phyloP scores from a whole-genome alignment of 2,888 invertebrate genomes.

The Pharmacophagus antenor region DNA sequence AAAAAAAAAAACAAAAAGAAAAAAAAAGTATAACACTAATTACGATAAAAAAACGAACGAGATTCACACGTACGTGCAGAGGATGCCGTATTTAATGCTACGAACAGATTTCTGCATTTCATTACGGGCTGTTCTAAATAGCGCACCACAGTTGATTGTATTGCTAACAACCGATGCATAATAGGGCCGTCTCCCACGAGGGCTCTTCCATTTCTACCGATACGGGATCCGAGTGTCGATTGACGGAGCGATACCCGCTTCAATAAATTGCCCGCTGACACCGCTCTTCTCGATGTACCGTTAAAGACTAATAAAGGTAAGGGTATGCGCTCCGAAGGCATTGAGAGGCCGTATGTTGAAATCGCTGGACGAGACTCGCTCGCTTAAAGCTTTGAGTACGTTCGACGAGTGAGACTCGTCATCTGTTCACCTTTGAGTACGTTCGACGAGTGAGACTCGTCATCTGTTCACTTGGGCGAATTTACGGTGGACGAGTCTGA shows the following conservation, averaged over 20 bases:
- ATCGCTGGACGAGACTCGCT: slow-evolving; percentile 1
- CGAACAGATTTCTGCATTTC: slow-evolving; percentile 24
- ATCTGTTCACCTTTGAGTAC: too few species aligned
- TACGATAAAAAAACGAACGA: slow-evolving; percentile 23
- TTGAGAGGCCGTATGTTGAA: slow-evolving; percentile 17
- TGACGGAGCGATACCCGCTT: slow-evolving; percentile 54
- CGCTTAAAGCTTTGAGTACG: too few species aligned
- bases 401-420: too few species aligned
- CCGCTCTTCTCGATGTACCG: slow-evolving; percentile 58
- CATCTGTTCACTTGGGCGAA: too few species aligned
- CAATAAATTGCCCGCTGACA: slow-evolving; percentile 69
- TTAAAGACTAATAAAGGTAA: slow-evolving; percentile 54
- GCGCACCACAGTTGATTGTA: slow-evolving; percentile 35
- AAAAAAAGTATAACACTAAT: slow-evolving; percentile 7
- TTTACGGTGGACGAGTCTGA: too few species aligned
- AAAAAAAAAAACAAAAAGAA: too few species aligned
- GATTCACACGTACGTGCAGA: slow-evolving; percentile 4
- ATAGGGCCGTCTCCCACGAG: slow-evolving; percentile 32
- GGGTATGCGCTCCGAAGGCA: slow-evolving; percentile 10
- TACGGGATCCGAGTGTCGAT: slow-evolving; percentile 43
- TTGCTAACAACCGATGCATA: slow-evolving; percentile 28
- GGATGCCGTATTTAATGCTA: slow-evolving; percentile 14
- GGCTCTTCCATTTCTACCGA: slow-evolving; percentile 49
- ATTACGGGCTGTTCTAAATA: slow-evolving; percentile 24
- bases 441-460: too few species aligned